Base-by-base conservation (phyloP, 2,888 invertebrate genomes). In the Cancer borealis region DNA sequence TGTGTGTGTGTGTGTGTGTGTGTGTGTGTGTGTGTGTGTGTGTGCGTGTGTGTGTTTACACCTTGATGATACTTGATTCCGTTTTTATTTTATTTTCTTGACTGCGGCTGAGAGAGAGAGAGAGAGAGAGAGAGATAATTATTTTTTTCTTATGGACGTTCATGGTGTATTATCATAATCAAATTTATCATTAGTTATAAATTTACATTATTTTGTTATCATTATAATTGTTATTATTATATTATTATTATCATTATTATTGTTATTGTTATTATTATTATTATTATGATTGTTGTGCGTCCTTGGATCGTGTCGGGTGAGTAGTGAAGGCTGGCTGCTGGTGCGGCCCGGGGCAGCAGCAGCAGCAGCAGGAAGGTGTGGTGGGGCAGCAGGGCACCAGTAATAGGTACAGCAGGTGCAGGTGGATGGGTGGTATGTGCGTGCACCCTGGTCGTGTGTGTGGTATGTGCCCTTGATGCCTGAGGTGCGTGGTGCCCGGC, bases 1-100 rank as follows among this genome's bases (percentile, higher is more conserved):
- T 87, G 87, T 87, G 87, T 87, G 87, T 87, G 87, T 87, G 87
- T 87, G 87, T 87, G 88, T 88, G 88, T 88, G 88, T 88, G 88
- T 88, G 88, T 88, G 88, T 88, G 88, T 88, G 88, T 88, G 26
- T 88, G 88, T 88, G 26, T 39, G 88, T 88, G 88, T 84, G 84
- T 84, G 84, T 84, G 84, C n/a, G 84, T 84, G 84, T 84, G 84
- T 84, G 84, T 84, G 84, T 84, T 12, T 12, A 84, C 84, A 30
- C 26, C 84, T 84, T 84, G 84, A 84, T 54, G 17, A 54, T 54
- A 54, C 54, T 54, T 54, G 14, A 54, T 54, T 54, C 54, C 14
- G 10, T 54, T 54, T 39, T 54, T 54, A 54, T 54, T 54, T 54
- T 54, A 12, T 54, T 54, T 54, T 54, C 17, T 54, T 12, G 14